phyloP scores from a whole-genome alignment of 2,888 invertebrate species.

The Megalurothrips usitatus region DNA sequence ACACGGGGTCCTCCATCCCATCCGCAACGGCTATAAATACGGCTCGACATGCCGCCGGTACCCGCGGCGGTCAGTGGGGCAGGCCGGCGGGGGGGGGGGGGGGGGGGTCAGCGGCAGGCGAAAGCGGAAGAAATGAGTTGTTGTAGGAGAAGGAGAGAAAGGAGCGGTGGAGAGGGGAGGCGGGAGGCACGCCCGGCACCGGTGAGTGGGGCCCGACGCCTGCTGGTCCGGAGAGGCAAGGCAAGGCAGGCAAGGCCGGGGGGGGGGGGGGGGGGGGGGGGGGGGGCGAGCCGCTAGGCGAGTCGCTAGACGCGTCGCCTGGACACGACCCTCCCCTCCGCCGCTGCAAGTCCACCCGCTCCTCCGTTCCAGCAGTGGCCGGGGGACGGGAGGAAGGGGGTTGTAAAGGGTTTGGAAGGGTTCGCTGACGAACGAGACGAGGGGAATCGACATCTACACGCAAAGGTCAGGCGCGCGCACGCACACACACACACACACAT shows the following conservation, averaged over 20 bases:
- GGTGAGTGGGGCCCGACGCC: no score
- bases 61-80: not conserved
- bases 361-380: no score
- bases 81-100: not conserved
- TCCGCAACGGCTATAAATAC: not conserved
- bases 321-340: no score
- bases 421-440: not conserved
- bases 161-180: constrained; percentile 35
- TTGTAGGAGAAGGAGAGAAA: not conserved
- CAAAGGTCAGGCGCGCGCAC: not conserved
- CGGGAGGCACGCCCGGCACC: constrained; percentile 6
- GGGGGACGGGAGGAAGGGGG: not conserved
- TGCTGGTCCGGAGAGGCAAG: no score
- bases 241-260: no score
- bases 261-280: no score
- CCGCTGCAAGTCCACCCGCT: no score
- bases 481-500: no score
- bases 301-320: no score
- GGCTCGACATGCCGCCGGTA: no score
- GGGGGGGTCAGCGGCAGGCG: not conserved
- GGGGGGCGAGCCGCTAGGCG: no score
- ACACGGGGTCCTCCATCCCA: not conserved
- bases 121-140: not conserved
- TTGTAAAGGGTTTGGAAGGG: not conserved
- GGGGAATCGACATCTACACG: not conserved